Conservation (phyloP, 2,113 vertebrate species). For the Ifrita kowaldi region DNA sequence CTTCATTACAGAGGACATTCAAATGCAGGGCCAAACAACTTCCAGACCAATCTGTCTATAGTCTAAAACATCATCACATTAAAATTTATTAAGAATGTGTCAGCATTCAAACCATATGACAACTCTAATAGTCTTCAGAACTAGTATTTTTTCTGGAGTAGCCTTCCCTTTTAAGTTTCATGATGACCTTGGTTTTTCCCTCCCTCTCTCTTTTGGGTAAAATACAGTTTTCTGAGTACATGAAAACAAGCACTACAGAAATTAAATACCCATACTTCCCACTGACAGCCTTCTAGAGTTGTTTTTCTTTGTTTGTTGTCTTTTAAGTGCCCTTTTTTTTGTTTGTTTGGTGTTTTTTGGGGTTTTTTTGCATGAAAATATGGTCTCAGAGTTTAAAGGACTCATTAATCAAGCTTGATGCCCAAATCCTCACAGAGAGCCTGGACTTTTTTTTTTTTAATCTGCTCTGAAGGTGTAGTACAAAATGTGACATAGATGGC, state of each 20-base stretch:
- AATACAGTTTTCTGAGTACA: background rate
- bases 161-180: background rate
- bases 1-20: background rate
- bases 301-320: background rate
- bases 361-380: background rate
- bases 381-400: background rate
- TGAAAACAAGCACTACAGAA: background rate
- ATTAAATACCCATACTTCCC: background rate
- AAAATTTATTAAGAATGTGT: background rate
- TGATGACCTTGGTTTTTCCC: background rate
- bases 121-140: background rate
- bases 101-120: background rate
- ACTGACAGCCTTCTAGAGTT: background rate
- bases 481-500: background rate
- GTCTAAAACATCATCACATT: background rate
- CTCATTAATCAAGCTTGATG: background rate
- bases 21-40: background rate
- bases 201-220: background rate
- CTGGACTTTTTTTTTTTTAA: background rate
- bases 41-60: background rate
- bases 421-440: background rate
- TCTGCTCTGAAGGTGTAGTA: background rate
- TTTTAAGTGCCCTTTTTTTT: background rate
- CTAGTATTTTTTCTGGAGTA: background rate
- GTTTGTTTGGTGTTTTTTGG: background rate